Base-by-base conservation (phyloP, 2,797 vertebrate species). In the Nyctibius grandis region DNA sequence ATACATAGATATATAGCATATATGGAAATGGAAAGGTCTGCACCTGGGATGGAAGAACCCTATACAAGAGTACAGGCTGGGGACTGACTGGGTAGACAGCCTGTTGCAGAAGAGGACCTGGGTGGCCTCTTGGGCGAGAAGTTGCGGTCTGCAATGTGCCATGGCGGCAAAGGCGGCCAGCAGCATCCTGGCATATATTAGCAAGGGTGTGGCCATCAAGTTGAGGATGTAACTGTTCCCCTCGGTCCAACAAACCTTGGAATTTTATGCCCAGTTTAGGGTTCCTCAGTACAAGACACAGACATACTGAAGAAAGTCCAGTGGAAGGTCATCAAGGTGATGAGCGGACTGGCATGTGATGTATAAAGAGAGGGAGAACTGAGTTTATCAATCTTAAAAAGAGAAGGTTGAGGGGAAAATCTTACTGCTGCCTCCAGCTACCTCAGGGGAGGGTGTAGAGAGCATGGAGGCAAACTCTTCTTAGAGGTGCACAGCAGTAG, bases 401-500 rank as follows among this genome's bases (percentile, higher is more conserved):
- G 56, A 84, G 28, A 72, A 34, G 14, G 40, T n/a, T 61, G 61
- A 38, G 18, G 21, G 36, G 12, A 38, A 69, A 82, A 74, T 44
- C 34, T 51, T 38, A 26, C 33, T 65, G 31, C 34, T 82, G 67
- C 26, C 70, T 91, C 36, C 67, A 85, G 33, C 19, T 63, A 2
- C 42, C 22, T 34, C 47, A 67, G 28, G 23, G 31, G 6, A 73
- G 40, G 6, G 7, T 2, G 0, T 4, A 78, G 31, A 81, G 63
- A 67, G 16, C 14, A 13, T 75, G 57, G 29, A 76, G 64, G 8
- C n/a, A 70, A 76, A 44, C 17, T 79, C 25, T 54, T 21, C 59
- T 59, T 54, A 18, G 70, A 59, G 34, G 9, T 36, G 19, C 6
- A 16, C 15, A 38, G 47, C 0, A 0, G 4, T 21, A 0, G 1